Evolutionary conservation across 1,140 invertebrate genomes (phyloP).

Genomic region (Zaprionus ghesquierei): DNA sequence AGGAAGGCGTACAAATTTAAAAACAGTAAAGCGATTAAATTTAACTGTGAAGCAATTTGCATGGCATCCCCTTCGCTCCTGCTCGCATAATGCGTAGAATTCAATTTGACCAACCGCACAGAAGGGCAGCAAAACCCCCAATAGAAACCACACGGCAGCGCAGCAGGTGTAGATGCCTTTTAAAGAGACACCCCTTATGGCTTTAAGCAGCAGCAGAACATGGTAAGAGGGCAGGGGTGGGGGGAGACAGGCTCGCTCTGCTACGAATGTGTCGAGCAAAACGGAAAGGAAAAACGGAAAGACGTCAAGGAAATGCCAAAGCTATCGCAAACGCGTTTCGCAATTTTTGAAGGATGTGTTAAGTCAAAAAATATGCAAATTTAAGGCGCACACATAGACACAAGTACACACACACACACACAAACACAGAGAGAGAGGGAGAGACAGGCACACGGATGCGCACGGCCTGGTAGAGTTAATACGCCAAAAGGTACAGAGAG

Average conservation of each 20-base stretch:
- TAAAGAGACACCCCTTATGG: neutral
- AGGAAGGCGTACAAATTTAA: conserved; percentile 45
- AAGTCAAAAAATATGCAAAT: conserved; percentile 81
- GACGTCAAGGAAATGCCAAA: conserved; percentile 79
- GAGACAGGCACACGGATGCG: conserved; percentile 4
- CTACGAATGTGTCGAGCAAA: conserved; percentile 28
- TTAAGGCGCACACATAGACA: conserved; percentile 37
- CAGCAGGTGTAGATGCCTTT: neutral
- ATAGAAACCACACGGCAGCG: neutral
- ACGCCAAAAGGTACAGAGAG: conserved; percentile 48
- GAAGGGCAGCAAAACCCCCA: neutral
- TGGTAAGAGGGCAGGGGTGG: neutral
- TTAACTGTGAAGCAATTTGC: conserved; percentile 65
- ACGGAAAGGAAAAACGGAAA: conserved; percentile 58
- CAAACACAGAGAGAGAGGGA: neutral
- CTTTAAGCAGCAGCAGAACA: neutral
- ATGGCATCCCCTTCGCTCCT: neutral
- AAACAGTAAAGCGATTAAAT: conserved; percentile 66
- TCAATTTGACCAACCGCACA: conserved; percentile 53
- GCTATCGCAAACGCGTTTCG: conserved; percentile 78
- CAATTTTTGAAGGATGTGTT: conserved; percentile 81
- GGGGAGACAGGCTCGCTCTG: neutral
- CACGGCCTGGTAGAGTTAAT: conserved; percentile 64
- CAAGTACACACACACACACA: neutral
- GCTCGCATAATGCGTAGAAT: conserved; percentile 57